phyloP scores from a whole-genome alignment of 2,797 vertebrate genomes.

The Odontamblyopus lacepedii region DNA sequence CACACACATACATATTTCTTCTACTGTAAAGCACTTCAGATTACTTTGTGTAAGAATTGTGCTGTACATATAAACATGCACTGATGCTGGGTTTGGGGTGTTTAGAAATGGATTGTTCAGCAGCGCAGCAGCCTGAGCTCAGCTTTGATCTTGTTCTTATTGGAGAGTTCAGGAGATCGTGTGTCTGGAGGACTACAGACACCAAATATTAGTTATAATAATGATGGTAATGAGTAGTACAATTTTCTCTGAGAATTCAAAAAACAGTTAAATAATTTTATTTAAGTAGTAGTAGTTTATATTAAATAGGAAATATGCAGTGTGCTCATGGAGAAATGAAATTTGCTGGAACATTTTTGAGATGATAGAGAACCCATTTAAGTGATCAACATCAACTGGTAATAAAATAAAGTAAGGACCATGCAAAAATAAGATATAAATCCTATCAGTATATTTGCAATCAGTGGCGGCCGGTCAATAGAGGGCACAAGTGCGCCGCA shows the following conservation, averaged over 20 bases:
- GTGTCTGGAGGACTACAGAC: background rate
- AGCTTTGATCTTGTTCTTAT: background rate
- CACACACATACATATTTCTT: too few relatives aligned
- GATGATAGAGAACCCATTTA: too few relatives aligned
- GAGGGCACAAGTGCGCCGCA: too few relatives aligned
- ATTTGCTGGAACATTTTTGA: background rate
- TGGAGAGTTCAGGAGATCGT: background rate
- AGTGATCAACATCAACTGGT: background rate
- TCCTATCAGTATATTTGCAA: too few relatives aligned
- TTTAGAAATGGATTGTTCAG: conserved; percentile 28
- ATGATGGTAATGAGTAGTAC: background rate
- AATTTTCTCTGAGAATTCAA: background rate
- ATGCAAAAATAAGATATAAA: too few relatives aligned
- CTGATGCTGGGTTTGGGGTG: background rate
- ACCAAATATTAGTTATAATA: background rate
- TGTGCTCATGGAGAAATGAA: background rate
- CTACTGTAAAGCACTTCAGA: too few relatives aligned
- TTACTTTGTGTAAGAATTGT: too few relatives aligned
- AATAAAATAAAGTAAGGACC: background rate
- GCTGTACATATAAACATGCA: too few relatives aligned
- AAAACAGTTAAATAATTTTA: background rate
- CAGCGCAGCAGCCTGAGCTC: conserved; percentile 7
- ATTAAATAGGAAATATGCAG: background rate
- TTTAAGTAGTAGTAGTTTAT: too few relatives aligned
- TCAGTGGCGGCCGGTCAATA: too few relatives aligned